These are phyloP conservation scores for Tapirus terrestris DNA, from an alignment of 2,113 vertebrate species.

Conservation along the genomic window DNA sequence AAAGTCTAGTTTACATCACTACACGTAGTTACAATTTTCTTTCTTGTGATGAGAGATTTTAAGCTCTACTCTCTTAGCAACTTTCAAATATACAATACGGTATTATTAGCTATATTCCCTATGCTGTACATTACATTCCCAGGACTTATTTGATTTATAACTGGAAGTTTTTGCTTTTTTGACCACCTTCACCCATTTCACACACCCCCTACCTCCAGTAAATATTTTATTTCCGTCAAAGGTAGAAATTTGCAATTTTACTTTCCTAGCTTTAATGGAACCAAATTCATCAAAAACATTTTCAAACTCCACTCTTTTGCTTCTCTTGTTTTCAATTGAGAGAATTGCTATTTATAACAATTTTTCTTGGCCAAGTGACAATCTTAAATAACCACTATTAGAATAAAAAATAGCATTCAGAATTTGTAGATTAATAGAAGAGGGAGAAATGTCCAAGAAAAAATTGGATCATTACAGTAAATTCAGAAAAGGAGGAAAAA, in stretches of 20 bases:
- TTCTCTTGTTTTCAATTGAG: background rate
- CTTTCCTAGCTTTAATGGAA: background rate
- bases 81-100: too few relatives aligned
- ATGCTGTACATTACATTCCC: too few relatives aligned
- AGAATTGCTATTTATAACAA: background rate
- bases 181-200: background rate
- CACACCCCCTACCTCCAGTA: background rate
- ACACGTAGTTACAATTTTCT: too few relatives aligned
- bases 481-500: background rate
- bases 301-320: background rate
- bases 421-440: background rate
- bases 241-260: background rate
- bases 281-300: background rate
- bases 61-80: too few relatives aligned
- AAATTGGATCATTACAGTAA: background rate
- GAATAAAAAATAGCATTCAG: background rate
- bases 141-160: too few relatives aligned
- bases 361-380: background rate
- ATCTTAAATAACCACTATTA: background rate
- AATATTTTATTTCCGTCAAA: background rate
- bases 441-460: background rate
- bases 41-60: too few relatives aligned
- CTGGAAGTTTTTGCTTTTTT: background rate
- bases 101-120: too few relatives aligned
- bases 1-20: background rate